Evolutionary conservation across 2,113 vertebrate species (phyloP).

Genomic region (Zapus hudsonius): DNA sequence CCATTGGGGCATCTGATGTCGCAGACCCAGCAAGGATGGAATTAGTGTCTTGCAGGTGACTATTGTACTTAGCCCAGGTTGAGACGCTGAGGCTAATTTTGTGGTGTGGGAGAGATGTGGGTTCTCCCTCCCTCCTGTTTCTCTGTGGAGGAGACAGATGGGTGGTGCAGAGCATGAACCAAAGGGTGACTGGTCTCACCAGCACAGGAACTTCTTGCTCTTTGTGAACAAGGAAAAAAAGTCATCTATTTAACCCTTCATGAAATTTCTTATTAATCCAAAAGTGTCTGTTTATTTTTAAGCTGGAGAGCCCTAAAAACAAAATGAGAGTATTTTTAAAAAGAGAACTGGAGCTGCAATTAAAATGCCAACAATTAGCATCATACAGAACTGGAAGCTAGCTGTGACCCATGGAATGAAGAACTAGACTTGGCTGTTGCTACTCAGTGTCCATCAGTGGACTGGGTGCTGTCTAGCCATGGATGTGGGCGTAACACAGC

Average conservation of each 20-base stretch:
- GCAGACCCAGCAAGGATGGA: neutral
- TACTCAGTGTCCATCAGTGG: neutral
- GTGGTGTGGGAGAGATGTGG: neutral
- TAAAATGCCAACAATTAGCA: neutral
- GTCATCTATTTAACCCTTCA: constrained; percentile 17
- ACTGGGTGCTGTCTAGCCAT: neutral
- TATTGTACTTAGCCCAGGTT: neutral
- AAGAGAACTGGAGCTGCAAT: constrained; percentile 26
- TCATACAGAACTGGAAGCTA: neutral
- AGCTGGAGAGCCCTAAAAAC: constrained; percentile 44
- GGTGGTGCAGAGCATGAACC: neutral
- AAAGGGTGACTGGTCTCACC: neutral
- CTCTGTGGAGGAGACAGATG: neutral
- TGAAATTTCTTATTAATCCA: constrained; percentile 65
- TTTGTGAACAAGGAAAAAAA: neutral
- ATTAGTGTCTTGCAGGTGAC: neutral
- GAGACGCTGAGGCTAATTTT: neutral
- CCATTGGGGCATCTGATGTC: neutral
- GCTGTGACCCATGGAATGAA: neutral
- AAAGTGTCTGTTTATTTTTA: constrained; percentile 70
- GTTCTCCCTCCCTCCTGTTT: neutral
- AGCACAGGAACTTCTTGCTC: neutral
- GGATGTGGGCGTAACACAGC: no score
- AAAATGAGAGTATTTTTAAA: constrained; percentile 51
- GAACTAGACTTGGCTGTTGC: constrained; percentile 23